A percentile compares a stretch with the other conserved stretches of the same genome.
Evolutionary conservation across 2,888 invertebrate genomes (phyloP).

Genomic region (Drosophila robusta): DNA sequence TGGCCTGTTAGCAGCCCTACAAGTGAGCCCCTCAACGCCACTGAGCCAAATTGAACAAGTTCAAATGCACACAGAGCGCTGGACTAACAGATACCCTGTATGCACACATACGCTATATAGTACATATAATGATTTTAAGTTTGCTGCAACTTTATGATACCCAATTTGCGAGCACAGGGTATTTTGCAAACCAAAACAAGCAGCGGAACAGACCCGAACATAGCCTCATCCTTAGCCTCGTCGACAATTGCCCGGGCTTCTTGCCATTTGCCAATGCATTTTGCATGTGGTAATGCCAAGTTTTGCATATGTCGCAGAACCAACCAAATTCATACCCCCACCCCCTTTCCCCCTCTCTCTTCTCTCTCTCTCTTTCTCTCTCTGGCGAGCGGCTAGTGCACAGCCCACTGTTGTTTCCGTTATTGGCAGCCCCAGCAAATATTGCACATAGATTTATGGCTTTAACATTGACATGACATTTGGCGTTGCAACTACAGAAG

Average conservation of each 20-base stretch:
- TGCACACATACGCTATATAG: too few species aligned
- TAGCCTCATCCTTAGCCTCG: constrained; percentile 14
- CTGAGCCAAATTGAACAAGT: constrained; percentile 34
- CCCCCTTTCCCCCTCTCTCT: too few species aligned
- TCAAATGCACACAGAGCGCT: not conserved
- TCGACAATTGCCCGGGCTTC: constrained; percentile 31
- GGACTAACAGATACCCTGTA: constrained; percentile 5
- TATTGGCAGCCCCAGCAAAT: constrained; percentile 59
- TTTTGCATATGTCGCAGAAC: constrained; percentile 50
- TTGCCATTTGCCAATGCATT: constrained; percentile 39
- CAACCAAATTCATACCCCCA: constrained; percentile 7
- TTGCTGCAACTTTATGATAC: not conserved
- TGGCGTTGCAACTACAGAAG: constrained; percentile 40
- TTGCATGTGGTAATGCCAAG: constrained; percentile 57
- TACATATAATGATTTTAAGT: not conserved
- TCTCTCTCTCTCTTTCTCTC: too few species aligned
- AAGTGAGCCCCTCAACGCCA: constrained; percentile 5
- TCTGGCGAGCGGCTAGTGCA: not conserved
- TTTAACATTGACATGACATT: constrained; percentile 68
- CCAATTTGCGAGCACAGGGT: not conserved
- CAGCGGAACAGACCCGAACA: too few species aligned
- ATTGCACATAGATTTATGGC: constrained; percentile 68
- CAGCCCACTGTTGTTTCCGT: constrained; percentile 13
- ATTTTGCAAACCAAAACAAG: not conserved
- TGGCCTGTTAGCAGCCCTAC: constrained; percentile 34